phyloP scores from a whole-genome alignment of 2,797 vertebrate genomes.

The Eutrigla gurnardus region DNA sequence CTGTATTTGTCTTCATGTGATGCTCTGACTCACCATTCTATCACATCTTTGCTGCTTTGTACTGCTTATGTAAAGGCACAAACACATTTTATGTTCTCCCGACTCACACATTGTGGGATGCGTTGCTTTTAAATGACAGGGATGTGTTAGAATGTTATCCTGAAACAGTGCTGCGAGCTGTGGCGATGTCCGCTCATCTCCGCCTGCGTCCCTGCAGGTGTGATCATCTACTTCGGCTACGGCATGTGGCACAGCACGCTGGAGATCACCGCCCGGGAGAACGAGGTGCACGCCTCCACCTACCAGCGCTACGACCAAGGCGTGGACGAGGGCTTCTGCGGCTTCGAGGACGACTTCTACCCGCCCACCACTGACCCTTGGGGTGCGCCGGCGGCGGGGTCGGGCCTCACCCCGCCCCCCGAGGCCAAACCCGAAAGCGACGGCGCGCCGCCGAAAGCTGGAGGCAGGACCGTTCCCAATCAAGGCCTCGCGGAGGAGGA shows the following conservation, averaged over 20 bases:
- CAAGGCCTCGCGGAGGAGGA: conserved; percentile 93
- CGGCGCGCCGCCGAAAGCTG: conserved; percentile 78
- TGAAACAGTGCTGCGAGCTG: background rate
- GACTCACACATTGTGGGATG: conserved; percentile 47
- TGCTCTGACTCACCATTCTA: background rate
- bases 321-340: conserved; percentile 92
- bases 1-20: conserved; percentile 25
- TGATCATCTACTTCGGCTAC: conserved; percentile 98
- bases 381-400: conserved; percentile 78
- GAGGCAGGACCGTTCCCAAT: conserved; percentile 90
- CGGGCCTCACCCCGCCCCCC: conserved; percentile 82
- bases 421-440: conserved; percentile 83
- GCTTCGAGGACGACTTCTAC: conserved; percentile 89
- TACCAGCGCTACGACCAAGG: conserved; percentile 97
- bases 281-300: conserved; percentile 94
- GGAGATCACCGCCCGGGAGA: conserved; percentile 94
- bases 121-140: background rate
- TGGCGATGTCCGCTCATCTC: background rate
- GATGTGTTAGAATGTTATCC: background rate
- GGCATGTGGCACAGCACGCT: conserved; percentile 98
- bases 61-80: conserved; percentile 12
- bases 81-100: conserved; percentile 6
- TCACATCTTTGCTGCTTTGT: background rate
- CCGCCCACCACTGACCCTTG: conserved; percentile 79
- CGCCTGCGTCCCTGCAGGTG: conserved; percentile 78